Evolutionary conservation across 2,888 invertebrate species (phyloP), one percentile per base, ranked within the genome.

Genomic region (Nemotelus nigrinus): DNA sequence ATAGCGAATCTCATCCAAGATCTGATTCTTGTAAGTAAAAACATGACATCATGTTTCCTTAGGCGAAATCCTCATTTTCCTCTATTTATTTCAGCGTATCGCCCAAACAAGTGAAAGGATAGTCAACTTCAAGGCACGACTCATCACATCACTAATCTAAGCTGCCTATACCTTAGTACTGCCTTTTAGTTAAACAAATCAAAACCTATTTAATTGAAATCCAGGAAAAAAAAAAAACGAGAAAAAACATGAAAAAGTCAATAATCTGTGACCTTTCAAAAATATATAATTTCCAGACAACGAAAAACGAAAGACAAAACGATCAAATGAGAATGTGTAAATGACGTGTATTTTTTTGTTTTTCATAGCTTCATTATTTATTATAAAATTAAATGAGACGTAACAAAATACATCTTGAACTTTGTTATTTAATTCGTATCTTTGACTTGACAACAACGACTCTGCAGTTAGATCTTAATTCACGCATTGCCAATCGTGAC

Each of bases 121-220:
- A 89, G 95, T 96, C 85, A 95, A 95, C 93, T 96, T 95, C 92
- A 96, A 95, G 90, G 95, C 95, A 87, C 92, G 95, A 89, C 90
- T 96, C 85, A 94, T 96, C 88, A 96, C 95, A 84, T 94, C 95
- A 83, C 93, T 95, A 88, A 95, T 96, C 89, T 95, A 95, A 91
- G 82, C 47, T 48, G 53, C 50, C 3, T 41, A 41, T n/a, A 39
- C 3, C 43, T 60, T 41, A 43, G 43, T 41, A 39, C 60, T 41
- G 43, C 39, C 60, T 50, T 47, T 72, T 72, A 74, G 57, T 53
- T 74, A 63, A 74, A 55, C 6, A 55, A 57, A 71, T 41, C 41
- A 71, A 55, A 71, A 71, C 10, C 57, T 71, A 55, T 47, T 60
- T 58, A 67, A 41, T 48, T 65, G 10, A 65, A 55, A 47, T 58